Conservation (phyloP, 1,140 invertebrate genomes). For the Drosophila watanabei region DNA sequence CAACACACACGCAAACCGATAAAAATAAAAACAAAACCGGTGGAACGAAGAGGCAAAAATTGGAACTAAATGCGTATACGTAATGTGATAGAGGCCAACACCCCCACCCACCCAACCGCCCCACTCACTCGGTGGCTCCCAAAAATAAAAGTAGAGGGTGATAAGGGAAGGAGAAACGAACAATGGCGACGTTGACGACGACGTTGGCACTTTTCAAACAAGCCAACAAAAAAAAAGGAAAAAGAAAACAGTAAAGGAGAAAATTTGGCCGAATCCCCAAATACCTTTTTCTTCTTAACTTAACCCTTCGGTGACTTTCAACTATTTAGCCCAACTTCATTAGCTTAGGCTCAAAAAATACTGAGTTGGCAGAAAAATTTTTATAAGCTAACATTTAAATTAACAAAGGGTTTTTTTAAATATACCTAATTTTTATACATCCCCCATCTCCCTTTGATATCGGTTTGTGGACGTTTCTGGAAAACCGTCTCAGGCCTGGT, state of each 20-base stretch:
- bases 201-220: slow-evolving; percentile 49
- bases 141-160: slow-evolving; percentile 22
- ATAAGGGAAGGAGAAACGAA: slow-evolving; percentile 26
- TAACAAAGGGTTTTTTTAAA: neutral
- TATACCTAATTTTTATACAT: too few relatives aligned
- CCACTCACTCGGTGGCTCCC: neutral
- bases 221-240: slow-evolving; percentile 36
- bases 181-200: slow-evolving; percentile 56
- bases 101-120: neutral
- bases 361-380: neutral
- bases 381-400: neutral
- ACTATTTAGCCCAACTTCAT: neutral
- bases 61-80: slow-evolving; percentile 64
- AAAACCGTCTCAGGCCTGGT: too few relatives aligned
- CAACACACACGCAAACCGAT: slow-evolving; percentile 47
- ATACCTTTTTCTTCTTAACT: slow-evolving; percentile 8
- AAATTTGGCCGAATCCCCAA: slow-evolving; percentile 3
- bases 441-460: neutral
- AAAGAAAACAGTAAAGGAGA: neutral
- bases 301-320: slow-evolving; percentile 4
- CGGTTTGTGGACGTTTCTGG: neutral
- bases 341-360: neutral
- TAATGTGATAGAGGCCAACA: slow-evolving; percentile 42
- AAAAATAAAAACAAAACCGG: slow-evolving; percentile 53
- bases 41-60: slow-evolving; percentile 30